These are phyloP conservation scores for Stenodema calcarata DNA, from an alignment of 2,888 invertebrate genomes.

Conservation along the genomic window DNA sequence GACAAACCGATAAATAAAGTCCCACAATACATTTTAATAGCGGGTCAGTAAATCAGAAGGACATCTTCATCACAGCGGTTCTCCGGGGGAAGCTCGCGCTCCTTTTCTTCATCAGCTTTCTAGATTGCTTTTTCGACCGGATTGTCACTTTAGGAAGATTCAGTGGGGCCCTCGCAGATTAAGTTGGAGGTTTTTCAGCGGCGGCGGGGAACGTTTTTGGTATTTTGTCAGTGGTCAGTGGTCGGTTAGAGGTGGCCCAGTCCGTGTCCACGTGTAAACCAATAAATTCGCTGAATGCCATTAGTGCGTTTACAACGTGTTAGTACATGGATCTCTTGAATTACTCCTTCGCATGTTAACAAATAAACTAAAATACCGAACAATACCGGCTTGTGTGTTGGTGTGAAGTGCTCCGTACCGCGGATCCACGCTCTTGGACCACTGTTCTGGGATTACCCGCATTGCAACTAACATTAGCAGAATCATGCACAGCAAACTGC, in stretches of 20 bases:
- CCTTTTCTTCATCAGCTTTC: constrained; percentile 43
- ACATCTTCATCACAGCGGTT: constrained; percentile 28
- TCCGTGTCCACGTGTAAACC: no score
- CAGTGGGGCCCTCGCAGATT: constrained; percentile 1
- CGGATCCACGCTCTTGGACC: no score
- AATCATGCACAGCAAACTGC: no score
- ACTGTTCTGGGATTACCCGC: no score
- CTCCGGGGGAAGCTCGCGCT: not conserved
- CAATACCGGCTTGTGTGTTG: no score
- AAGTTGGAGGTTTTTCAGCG: not conserved
- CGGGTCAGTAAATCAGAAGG: constrained; percentile 26
- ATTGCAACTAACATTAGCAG: no score
- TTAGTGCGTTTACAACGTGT: no score
- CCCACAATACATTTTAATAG: constrained; percentile 45
- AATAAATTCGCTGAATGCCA: no score
- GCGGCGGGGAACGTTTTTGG: not conserved
- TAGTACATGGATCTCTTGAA: no score
- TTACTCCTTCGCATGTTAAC: no score
- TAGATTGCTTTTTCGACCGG: constrained; percentile 36
- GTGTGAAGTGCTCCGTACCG: no score
- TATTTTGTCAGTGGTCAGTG: not conserved
- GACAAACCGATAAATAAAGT: constrained; percentile 26
- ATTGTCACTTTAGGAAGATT: constrained; percentile 24
- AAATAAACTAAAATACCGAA: no score
- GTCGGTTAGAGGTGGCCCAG: not conserved